These are phyloP conservation scores for Plectrocnemia conspersa DNA, from an alignment of 1,140 invertebrate species.

Conservation along the genomic window DNA sequence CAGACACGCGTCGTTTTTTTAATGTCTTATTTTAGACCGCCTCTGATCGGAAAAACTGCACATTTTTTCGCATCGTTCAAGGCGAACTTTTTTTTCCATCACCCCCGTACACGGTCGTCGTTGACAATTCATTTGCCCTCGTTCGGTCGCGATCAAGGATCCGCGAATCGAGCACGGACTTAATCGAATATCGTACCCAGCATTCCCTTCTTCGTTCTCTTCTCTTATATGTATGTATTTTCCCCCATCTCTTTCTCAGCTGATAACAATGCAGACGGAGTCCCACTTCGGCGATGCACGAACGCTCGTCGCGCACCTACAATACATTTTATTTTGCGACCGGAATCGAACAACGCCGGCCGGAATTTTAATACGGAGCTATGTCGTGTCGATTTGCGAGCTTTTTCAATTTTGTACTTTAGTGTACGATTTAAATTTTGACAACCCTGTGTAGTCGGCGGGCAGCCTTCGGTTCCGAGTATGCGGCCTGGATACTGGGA, in stretches of 20 bases:
- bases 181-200: constrained; percentile 2
- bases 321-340: constrained; percentile 5
- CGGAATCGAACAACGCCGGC: not conserved
- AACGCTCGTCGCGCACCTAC: not conserved
- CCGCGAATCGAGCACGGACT: not conserved
- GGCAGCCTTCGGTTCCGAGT: too few species aligned
- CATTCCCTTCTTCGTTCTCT: not conserved
- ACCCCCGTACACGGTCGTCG: not conserved
- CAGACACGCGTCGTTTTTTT: too few species aligned
- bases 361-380: not conserved
- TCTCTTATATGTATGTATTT: not conserved
- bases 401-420: not conserved
- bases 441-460: too few species aligned
- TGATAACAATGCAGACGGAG: constrained; percentile 6
- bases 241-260: not conserved
- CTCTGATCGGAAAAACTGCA: too few species aligned
- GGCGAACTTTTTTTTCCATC: not conserved
- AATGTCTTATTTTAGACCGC: too few species aligned
- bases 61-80: too few species aligned
- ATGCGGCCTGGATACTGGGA: too few species aligned
- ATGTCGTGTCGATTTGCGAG: not conserved
- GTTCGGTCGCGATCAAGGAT: constrained; percentile 2
- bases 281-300: constrained; percentile 3
- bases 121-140: constrained; percentile 7
- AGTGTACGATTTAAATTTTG: too few species aligned